These are phyloP conservation scores for Aegithalos caudatus DNA, from an alignment of 2,113 vertebrate genomes.

Conservation along the genomic window DNA sequence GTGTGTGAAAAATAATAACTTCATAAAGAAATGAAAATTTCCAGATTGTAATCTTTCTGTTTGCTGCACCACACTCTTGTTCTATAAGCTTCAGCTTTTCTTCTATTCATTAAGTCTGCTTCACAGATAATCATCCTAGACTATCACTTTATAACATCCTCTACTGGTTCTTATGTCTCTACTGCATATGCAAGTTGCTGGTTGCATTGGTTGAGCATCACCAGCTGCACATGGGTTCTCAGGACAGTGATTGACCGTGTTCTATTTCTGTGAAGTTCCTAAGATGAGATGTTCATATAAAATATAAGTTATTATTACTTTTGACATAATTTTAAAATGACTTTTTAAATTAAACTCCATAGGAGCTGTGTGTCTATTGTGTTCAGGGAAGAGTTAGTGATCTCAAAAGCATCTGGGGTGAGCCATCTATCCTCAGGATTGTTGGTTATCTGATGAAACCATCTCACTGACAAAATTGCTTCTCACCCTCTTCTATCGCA, in stretches of 20 bases:
- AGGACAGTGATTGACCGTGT: neutral
- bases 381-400: neutral
- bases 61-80: neutral
- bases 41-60: neutral
- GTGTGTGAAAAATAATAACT: neutral
- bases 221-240: neutral
- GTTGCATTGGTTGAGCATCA: neutral
- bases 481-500: neutral
- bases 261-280: neutral
- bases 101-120: neutral
- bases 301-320: neutral
- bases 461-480: neutral
- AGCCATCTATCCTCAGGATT: neutral
- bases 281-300: neutral
- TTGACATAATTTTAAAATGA: neutral
- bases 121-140: neutral
- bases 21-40: neutral
- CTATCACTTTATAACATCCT: neutral
- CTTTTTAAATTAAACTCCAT: neutral
- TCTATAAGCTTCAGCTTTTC: neutral
- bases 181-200: neutral
- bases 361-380: neutral
- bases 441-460: neutral
- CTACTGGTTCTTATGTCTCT: neutral
- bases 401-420: neutral